Base-by-base conservation (phyloP, 2,113 vertebrate species). In the Euleptes europaea region DNA sequence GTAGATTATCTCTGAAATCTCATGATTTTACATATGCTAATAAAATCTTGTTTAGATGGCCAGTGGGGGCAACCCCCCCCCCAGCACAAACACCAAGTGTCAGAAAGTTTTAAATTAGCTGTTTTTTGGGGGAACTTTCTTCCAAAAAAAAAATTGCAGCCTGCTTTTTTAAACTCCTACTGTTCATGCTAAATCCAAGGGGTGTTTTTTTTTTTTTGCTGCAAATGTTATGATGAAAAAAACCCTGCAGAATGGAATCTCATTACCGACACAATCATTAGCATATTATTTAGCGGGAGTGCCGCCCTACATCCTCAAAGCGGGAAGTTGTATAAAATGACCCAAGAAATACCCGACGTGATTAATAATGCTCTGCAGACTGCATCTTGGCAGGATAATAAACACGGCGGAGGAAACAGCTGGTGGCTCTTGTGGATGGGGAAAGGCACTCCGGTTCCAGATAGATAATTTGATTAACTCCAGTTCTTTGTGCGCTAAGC, bases 401-500 rank as follows among this genome's bases (percentile, higher is more conserved):
- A 71, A 1, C 3, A 0, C 2, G 15, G 76, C 14, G 5, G 0
- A 1, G 88, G 84, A 84, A 80, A 82, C 65, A 74, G 73, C 82
- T 31, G 88, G 80, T 8, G 19, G 70, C 0, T 19, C 1, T 40
- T 23, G 84, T 17, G 3, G 82, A 71, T 65, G 82, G 71, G 35
- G 54, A 35, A 65, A 75, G 54, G 51, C 26, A 57, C 80, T 35
- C 65, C 9, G 44, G 65, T 82, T 82, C 80, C 51, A 73, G 51
- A 44, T 38, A 82, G 82, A 83, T 74, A 74, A 83, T 83, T 75
- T 65, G 82, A 83, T 75, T 75, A 75, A 60, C 51, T 82, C 21
- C 35, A 65, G 40, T 33, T 72, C 40, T 83, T 83, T 72, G 47
- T 75, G 35, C 33, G 70, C 35, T 7, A 19, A 21, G 54, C 75